Evolutionary conservation across 2,113 vertebrate genomes (phyloP).

Genomic region (Perca flavescens): DNA sequence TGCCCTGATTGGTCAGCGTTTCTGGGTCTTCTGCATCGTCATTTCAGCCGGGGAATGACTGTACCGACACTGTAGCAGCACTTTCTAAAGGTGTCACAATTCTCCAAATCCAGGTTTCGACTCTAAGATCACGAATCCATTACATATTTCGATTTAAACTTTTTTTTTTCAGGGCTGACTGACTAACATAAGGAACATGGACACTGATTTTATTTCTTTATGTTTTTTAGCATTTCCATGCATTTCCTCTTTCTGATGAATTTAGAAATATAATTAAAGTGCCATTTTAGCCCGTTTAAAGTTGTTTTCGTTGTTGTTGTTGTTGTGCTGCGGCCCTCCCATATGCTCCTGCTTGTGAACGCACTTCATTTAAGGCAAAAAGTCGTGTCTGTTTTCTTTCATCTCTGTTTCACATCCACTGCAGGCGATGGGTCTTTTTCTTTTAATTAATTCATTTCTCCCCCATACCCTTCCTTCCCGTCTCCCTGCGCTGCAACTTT

Average conservation of each 20-base stretch:
- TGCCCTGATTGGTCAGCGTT: too few relatives aligned
- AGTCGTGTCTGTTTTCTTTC: constrained; percentile 46
- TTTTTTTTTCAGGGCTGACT: too few relatives aligned
- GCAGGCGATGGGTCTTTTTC: constrained; percentile 41
- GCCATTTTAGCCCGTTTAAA: not conserved
- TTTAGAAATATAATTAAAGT: not conserved
- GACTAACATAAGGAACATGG: not conserved
- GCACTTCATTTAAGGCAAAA: constrained; percentile 44
- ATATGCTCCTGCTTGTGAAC: constrained; percentile 5
- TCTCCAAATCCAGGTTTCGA: too few relatives aligned
- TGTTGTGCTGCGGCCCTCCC: constrained; percentile 16
- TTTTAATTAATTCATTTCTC: constrained; percentile 54
- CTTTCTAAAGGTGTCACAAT: too few relatives aligned
- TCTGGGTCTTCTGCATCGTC: too few relatives aligned
- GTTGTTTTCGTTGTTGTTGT: constrained; percentile 19
- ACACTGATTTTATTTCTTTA: not conserved
- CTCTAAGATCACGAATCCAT: too few relatives aligned
- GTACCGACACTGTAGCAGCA: too few relatives aligned
- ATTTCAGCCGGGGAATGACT: too few relatives aligned
- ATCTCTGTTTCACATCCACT: constrained; percentile 49
- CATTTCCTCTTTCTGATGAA: not conserved
- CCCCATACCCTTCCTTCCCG: not conserved
- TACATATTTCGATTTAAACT: too few relatives aligned
- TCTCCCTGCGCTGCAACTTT: constrained; percentile 66
- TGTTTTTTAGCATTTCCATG: not conserved